Conservation (phyloP, 1,140 invertebrate species). For the Pogonognathellus flavescens region DNA sequence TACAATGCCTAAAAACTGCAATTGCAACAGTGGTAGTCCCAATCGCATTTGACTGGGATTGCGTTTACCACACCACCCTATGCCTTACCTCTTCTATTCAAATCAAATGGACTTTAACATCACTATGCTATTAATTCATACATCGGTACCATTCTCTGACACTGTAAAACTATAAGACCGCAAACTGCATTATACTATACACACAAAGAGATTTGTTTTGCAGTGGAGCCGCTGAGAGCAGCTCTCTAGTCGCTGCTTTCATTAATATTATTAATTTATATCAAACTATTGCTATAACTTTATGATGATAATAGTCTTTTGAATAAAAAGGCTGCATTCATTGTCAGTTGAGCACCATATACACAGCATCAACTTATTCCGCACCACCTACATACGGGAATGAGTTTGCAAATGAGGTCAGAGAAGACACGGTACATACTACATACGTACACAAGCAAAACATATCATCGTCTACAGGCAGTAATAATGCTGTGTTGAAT, state of each 20-base stretch:
- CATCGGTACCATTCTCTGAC: not conserved
- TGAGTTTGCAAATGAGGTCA: constrained; percentile 16
- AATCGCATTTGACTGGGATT: not conserved
- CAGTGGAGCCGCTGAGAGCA: not conserved
- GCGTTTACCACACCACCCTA: not conserved
- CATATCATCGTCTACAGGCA: not conserved
- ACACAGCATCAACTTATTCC: constrained; percentile 6
- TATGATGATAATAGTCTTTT: not conserved
- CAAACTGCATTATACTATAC: too few relatives aligned
- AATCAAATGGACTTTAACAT: not conserved
- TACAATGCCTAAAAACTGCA: not conserved
- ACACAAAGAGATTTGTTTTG: too few relatives aligned
- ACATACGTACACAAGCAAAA: not conserved
- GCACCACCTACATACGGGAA: not conserved
- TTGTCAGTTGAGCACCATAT: not conserved
- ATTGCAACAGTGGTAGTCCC: not conserved
- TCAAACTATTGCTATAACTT: not conserved
- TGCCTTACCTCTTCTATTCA: not conserved
- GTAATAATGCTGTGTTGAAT: too few relatives aligned
- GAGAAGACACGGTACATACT: constrained; percentile 8
- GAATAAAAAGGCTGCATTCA: not conserved
- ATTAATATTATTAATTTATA: not conserved
- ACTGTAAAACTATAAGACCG: too few relatives aligned
- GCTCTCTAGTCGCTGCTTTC: not conserved
- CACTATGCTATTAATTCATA: not conserved